Base-by-base conservation (phyloP, 2,797 vertebrate species). In the Melanotaenia maccullochi region DNA sequence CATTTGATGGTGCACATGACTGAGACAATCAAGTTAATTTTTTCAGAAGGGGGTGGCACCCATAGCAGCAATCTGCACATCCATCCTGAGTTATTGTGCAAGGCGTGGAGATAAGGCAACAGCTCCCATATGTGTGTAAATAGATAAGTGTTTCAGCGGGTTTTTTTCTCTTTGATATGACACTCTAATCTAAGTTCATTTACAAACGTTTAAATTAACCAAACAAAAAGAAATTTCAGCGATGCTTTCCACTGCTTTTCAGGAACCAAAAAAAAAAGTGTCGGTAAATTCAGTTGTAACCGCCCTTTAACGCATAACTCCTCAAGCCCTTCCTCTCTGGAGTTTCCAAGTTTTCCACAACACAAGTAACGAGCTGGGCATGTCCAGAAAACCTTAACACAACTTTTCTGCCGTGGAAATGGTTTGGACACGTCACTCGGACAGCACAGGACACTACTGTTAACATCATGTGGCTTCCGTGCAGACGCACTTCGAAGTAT, bases 241-340 rank as follows among this genome's bases (percentile, higher is more conserved):
- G 5, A 28, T 28, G 16, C 25, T 14, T 18, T 9, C 8, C 9
- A 36, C 7, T 55, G 52, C 11, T 32, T 22, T 5, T 2, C 35
- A 24, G 18, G 25, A 30, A 49, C 11, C 49, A 22, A 5, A 8
- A 13, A 24, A 22, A 28, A 40, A 73, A 77, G n/a, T 56, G 73
- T 87, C 64, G 56, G 22, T 62, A 2, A 49, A 71, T 16, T 28
- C 16, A 1, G 14, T 65, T 1, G 75, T 36, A 59, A 69, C 90
- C 83, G 83, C 90, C 91, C 88, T 82, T 79, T 49, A 82, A 83
- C 49, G 49, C 85, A 68, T 51, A 76, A 65, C 58, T 65, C n/a
- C 47, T 77, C 9, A 64, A 38, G 74, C 42, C 69, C 82, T 71
- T 69, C 83, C 78, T 82, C 81, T 35, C 14, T 8, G 52, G 71